A percentile compares a stretch with the other conserved stretches of the same genome.
phyloP scores from a whole-genome alignment of 2,888 invertebrate genomes.

The Cataglyphis rosenhaueri region DNA sequence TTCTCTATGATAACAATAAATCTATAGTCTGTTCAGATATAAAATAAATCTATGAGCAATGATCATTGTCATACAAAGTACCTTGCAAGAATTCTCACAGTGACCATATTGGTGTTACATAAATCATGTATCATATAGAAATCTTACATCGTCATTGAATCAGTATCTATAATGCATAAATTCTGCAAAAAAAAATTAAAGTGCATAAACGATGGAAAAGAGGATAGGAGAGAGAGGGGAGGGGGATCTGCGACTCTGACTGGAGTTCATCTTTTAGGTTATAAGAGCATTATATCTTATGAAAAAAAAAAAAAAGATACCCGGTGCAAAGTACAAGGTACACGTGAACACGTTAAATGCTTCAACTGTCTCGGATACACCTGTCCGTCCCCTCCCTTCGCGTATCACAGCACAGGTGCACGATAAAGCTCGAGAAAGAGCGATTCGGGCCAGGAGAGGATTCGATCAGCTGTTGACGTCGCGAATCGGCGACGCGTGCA shows the following conservation, averaged over 20 bases:
- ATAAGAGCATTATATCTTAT: conserved; percentile 37
- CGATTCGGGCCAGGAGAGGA: conserved; percentile 28
- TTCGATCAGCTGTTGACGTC: conserved; percentile 65
- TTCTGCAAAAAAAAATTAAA: conserved; percentile 14
- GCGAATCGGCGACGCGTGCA: conserved; percentile 49
- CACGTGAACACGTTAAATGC: conserved; percentile 38
- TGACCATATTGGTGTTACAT: conserved; percentile 1
- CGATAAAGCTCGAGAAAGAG: conserved; percentile 22
- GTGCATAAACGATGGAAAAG: background rate
- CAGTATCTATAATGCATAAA: background rate
- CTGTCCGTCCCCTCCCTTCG: conserved; percentile 8
- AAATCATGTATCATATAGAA: conserved; percentile 8
- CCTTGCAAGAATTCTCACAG: background rate
- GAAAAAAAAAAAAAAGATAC: conserved; percentile 7
- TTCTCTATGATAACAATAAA: background rate
- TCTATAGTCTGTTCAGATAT: background rate
- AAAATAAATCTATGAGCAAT: background rate
- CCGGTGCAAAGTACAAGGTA: conserved; percentile 59
- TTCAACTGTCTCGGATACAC: conserved; percentile 3
- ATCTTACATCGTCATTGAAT: background rate
- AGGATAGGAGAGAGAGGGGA: background rate
- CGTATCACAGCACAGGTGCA: background rate
- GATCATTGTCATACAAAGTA: background rate
- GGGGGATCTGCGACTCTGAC: background rate
- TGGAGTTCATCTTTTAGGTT: conserved; percentile 44